Conservation (phyloP, 1,140 invertebrate genomes). For the Lanistes nyassanus region DNA sequence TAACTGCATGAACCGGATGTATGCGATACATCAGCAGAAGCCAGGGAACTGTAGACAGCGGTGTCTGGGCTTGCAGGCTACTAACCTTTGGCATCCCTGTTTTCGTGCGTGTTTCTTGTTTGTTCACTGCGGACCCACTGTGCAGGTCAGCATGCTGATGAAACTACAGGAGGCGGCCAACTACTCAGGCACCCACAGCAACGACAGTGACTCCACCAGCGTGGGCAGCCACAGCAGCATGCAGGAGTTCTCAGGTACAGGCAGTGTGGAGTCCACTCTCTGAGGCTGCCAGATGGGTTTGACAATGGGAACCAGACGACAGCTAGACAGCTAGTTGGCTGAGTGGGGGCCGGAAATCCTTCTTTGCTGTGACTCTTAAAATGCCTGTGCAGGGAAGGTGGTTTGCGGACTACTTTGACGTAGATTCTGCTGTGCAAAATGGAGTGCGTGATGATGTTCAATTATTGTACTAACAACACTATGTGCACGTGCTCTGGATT, state of each 20-base stretch:
- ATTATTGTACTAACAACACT: background rate
- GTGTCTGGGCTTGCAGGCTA: background rate
- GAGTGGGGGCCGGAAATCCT: background rate
- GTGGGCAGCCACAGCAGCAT: slow-evolving; percentile 72
- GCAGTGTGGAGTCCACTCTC: slow-evolving; percentile 47
- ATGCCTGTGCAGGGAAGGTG: background rate
- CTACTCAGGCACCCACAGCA: slow-evolving; percentile 75
- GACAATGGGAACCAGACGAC: background rate
- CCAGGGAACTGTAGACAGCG: background rate
- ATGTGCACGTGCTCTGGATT: background rate
- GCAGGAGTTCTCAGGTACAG: slow-evolving; percentile 45
- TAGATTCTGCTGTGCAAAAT: too few relatives aligned
- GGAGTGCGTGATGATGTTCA: background rate
- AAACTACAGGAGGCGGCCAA: slow-evolving; percentile 92
- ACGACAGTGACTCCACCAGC: slow-evolving; percentile 77
- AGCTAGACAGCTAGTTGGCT: background rate
- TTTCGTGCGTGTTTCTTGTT: slow-evolving; percentile 13
- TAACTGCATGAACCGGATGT: slow-evolving; percentile 8
- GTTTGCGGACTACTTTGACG: background rate
- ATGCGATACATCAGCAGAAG: background rate
- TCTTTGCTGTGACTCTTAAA: background rate
- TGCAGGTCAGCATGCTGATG: slow-evolving; percentile 93
- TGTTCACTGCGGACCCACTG: background rate
- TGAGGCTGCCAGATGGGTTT: slow-evolving; percentile 9
- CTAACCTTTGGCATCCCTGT: slow-evolving; percentile 12